Conservation (phyloP, 2,113 vertebrate species). For the Sardina pilchardus region DNA sequence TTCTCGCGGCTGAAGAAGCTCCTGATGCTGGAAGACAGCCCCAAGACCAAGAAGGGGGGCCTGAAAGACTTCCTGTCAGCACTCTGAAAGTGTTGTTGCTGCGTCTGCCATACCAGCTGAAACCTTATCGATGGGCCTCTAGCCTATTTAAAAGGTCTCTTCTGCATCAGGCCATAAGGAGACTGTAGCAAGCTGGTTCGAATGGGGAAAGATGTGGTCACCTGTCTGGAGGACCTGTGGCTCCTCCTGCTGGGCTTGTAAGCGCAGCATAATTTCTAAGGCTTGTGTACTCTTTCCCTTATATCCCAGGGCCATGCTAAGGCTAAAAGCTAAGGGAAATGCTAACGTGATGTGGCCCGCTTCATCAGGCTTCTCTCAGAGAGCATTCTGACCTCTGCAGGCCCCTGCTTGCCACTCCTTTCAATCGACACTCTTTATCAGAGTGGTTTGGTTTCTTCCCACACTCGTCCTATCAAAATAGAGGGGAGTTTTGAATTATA, state of each 20-base stretch:
- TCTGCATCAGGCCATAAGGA: not conserved
- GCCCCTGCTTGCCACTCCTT: not conserved
- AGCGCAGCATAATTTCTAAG: constrained; percentile 26
- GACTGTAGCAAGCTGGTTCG: constrained; percentile 9
- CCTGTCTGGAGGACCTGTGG: constrained; percentile 34
- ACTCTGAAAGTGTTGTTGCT: constrained; percentile 66
- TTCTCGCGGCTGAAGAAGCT: constrained; percentile 86
- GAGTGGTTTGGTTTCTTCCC: not conserved
- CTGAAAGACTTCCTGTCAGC: constrained; percentile 87
- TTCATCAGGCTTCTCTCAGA: not conserved
- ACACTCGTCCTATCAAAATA: not conserved
- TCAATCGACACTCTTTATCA: not conserved
- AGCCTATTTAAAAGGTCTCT: not conserved
- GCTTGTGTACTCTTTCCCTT: not conserved
- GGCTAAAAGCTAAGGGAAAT: not conserved
- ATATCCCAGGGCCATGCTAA: not conserved
- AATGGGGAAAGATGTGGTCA: not conserved
- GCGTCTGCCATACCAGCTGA: constrained; percentile 19
- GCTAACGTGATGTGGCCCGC: not conserved
- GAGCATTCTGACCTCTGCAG: not conserved
- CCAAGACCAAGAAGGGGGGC: constrained; percentile 74
- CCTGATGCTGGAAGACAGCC: constrained; percentile 77
- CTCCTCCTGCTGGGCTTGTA: constrained; percentile 45
- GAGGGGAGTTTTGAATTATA: not conserved
- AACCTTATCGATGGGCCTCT: not conserved